A percentile compares a stretch with the other conserved stretches of the same genome.
Conservation (phyloP, 2,888 invertebrate genomes). For the Digitonthophagus gazella region DNA sequence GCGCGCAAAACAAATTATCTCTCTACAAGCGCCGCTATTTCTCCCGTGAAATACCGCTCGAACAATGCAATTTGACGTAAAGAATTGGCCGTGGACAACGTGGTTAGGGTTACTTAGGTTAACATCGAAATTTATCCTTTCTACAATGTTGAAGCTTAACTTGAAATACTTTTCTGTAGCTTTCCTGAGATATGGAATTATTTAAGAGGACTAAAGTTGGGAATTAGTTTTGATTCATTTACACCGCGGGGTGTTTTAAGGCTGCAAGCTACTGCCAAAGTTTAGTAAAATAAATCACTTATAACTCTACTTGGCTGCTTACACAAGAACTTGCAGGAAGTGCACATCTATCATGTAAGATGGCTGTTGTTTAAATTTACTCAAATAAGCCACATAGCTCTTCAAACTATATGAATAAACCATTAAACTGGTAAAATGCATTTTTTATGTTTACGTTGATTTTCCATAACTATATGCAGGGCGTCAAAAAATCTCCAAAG, state of each 20-base stretch:
- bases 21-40: background rate
- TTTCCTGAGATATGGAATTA: background rate
- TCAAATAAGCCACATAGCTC: too few species aligned
- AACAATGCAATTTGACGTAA: conserved; percentile 8
- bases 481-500: too few species aligned
- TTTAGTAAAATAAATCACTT: background rate
- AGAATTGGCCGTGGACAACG: background rate
- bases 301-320: background rate
- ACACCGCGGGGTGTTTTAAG: background rate
- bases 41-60: background rate
- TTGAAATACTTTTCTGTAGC: background rate
- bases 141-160: background rate
- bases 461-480: too few species aligned
- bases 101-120: background rate
- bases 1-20: background rate
- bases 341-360: background rate
- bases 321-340: background rate
- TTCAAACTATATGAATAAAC: too few species aligned
- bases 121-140: background rate
- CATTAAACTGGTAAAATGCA: too few species aligned
- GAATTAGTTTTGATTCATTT: background rate
- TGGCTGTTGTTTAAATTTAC: background rate
- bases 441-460: too few species aligned
- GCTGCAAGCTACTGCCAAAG: background rate
- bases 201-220: background rate